Base-by-base conservation (phyloP, 2,888 invertebrate species). In the Sinentomon sp. region DNA sequence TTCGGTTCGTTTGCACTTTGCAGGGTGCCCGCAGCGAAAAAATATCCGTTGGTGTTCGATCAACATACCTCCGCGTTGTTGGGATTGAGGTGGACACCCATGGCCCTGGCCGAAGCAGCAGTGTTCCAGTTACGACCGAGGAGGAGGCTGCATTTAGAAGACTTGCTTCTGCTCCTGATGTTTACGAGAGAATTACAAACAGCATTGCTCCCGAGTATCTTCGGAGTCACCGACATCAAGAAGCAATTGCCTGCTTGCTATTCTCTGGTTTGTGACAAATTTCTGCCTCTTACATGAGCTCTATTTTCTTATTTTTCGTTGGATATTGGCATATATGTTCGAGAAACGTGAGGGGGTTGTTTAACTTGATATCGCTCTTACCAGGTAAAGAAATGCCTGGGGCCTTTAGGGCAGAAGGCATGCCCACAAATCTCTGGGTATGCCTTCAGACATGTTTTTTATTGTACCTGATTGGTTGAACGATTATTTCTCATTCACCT, bases 201-300 rank as follows among this genome's bases (percentile, higher is more conserved):
- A 89, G 85, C 30, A 72, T 97, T 46, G 94, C 97, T 1, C 97
- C 97, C n/a, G 0, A 92, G 92, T 42, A 94, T 99, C 41, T 97
- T 68, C 51, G 97, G 97, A 1, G 75, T 72, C 14, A 52, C 59
- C 2, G 94, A 99, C 51, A 87, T 97, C 44, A 97, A 97, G 53
- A 94, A 54, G 83, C 94, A 3, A 83, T 97, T 35, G 77, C 87
- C 9, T 80, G 85, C 46, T 60, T 97, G 38, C 57, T 97, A 23
- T 92, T 97, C 59, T 92, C 92, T 44, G 97, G 80, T 59, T 44
- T 44, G 28, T 32, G 13, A n/a, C n/a, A n/a, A n/a, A n/a, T n/a
- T n/a, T n/a, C n/a, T n/a, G n/a, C n/a, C n/a, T n/a, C n/a, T n/a
- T n/a, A n/a, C n/a, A n/a, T n/a, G n/a, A n/a, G n/a, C n/a, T n/a